Conservation (phyloP, 2,797 vertebrate species). For the Hydrolagus colliei region DNA sequence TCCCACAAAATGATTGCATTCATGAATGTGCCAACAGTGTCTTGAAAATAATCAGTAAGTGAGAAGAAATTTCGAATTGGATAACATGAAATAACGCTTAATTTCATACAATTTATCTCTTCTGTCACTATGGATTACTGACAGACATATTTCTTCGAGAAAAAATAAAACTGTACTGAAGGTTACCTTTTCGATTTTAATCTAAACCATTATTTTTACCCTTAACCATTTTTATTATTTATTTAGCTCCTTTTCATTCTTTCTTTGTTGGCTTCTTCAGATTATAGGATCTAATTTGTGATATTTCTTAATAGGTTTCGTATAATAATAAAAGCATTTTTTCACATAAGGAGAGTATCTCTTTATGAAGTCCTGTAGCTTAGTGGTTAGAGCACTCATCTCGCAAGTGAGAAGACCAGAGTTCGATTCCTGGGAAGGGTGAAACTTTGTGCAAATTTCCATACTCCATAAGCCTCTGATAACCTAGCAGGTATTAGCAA, state of each 20-base stretch:
- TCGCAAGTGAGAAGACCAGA: no score
- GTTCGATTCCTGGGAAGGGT: no score
- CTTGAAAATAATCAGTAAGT: background rate
- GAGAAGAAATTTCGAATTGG: background rate
- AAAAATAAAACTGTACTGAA: background rate
- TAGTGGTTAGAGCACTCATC: no score
- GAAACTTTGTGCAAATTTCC: no score
- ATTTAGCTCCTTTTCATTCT: background rate
- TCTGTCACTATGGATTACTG: background rate
- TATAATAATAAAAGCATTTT: no score
- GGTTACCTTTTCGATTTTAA: no score
- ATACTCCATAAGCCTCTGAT: no score
- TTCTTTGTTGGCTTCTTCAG: background rate
- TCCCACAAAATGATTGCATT: background rate
- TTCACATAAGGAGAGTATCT: no score
- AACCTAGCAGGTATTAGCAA: no score
- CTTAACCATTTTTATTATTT: background rate
- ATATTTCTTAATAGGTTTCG: no score
- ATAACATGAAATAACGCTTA: background rate
- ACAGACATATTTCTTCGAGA: background rate
- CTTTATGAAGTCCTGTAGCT: no score
- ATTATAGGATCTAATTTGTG: background rate
- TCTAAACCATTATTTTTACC: background rate
- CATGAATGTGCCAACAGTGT: background rate
- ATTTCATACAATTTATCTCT: background rate